Conservation (phyloP, 1,140 invertebrate genomes). For the Ips nitidus region DNA sequence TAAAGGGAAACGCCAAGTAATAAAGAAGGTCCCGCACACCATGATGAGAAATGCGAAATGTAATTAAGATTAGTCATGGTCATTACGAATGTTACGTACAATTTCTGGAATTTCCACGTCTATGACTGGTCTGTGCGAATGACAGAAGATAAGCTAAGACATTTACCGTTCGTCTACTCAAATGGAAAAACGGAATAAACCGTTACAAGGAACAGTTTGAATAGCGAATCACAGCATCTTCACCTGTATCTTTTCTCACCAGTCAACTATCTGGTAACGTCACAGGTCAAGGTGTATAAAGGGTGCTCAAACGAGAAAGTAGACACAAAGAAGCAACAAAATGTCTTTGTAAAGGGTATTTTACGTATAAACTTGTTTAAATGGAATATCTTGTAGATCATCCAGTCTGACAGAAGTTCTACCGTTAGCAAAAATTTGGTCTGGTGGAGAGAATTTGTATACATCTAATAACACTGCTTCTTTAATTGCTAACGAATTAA, state of each 20-base stretch:
- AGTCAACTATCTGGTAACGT: background rate
- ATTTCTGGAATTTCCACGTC: background rate
- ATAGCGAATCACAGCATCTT: background rate
- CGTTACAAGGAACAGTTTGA: background rate
- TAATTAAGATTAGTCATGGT: conserved; percentile 31
- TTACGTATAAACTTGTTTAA: too few relatives aligned
- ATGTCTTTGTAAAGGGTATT: too few relatives aligned
- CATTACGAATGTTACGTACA: conserved; percentile 13
- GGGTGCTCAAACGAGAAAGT: too few relatives aligned
- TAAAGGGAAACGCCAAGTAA: conserved; percentile 27
- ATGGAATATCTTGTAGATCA: too few relatives aligned
- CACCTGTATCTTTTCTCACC: background rate
- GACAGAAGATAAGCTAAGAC: background rate
- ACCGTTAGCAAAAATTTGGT: too few relatives aligned
- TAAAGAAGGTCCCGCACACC: conserved; percentile 20
- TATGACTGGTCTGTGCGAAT: background rate
- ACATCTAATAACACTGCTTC: too few relatives aligned
- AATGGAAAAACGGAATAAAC: background rate
- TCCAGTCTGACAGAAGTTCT: too few relatives aligned
- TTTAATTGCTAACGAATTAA: too few relatives aligned
- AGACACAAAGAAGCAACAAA: too few relatives aligned
- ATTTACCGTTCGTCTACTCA: background rate
- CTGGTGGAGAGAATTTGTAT: too few relatives aligned
- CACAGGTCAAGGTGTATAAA: background rate
- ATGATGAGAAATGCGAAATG: conserved; percentile 28